phyloP scores from a whole-genome alignment of 2,797 vertebrate species.

The Thaleichthys pacificus region DNA sequence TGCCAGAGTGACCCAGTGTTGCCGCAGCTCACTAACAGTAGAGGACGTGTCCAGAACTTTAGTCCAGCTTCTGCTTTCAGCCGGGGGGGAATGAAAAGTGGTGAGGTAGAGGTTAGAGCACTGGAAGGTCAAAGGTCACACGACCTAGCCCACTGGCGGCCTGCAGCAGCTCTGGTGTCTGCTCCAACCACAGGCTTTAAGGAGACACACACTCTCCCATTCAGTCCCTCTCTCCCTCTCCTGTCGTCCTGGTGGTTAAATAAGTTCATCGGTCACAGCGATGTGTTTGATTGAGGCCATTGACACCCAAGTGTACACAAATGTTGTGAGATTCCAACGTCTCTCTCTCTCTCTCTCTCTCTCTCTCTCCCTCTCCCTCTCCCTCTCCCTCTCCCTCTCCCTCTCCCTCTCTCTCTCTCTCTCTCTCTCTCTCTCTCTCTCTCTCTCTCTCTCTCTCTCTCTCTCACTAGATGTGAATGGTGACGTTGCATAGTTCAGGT shows the following conservation, averaged over 20 bases:
- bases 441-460: neutral
- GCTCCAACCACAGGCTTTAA: neutral
- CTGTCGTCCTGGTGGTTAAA: no score
- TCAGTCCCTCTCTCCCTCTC: no score
- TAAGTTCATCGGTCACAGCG: no score
- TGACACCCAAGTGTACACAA: no score
- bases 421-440: neutral
- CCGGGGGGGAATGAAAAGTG: conserved; percentile 10
- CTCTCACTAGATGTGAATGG: no score
- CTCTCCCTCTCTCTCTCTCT: no score
- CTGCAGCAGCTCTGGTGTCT: neutral
- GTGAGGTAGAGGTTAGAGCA: conserved; percentile 14
- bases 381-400: no score
- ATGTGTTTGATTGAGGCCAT: no score
- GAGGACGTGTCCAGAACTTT: conserved; percentile 32
- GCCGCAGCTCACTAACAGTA: conserved; percentile 20
- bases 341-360: neutral
- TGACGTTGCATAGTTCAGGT: no score
- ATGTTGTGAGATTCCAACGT: no score
- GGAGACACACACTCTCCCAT: no score
- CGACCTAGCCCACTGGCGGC: neutral
- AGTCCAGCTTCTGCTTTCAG: conserved; percentile 2
- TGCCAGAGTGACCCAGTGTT: neutral
- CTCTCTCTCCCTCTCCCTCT: no score
- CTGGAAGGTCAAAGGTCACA: neutral